Evolutionary conservation across 2,888 invertebrate species (phyloP), one percentile per base, ranked within the genome.

Genomic region (Tetragonula carbonaria): DNA sequence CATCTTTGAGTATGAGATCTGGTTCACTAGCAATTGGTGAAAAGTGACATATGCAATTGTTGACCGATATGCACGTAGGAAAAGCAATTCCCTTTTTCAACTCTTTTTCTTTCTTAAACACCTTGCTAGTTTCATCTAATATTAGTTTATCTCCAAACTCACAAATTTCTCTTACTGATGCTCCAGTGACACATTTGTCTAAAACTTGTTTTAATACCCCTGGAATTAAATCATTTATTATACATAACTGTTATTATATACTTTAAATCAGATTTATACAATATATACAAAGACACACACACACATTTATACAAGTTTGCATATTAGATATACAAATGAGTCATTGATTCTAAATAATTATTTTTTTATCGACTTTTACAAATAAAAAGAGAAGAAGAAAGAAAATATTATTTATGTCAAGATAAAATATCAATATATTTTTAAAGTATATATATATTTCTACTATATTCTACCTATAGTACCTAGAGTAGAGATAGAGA

Each of bases 41-140:
- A 95, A 97, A 99, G 95, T 99, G 99, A 95, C 99, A 99, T 95
- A 99, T 98, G 95, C 99, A 99, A 95, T 99, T 99, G 95, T 99
- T 99, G 80, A 99, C 97, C 33, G 99, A 99, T 86, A 99, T 96
- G 95, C 99, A 99, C 84, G 99, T 99, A 78, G 99, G 99, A 95
- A 99, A 99, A 63, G 99, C 99, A 93, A 99, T 98, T 91, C 99
- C 99, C 95, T 99, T 99, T 95, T 98, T 99, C 92, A 99, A 96
- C 90, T 99, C 99, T 94, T 99, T 99, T 94, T 99, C 99, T 94
- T 99, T 99, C 95, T 99, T 99, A 95, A 99, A 99, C 86, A 99
- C 98, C 95, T 98, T 99, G 88, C 97, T 97, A 65, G 99, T 99
- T 95, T 99, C 99, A 90, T 99, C 99, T 71, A 96, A 93, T 85